phyloP scores from a whole-genome alignment of 1,140 invertebrate genomes.

The Platorchestia sp. region DNA sequence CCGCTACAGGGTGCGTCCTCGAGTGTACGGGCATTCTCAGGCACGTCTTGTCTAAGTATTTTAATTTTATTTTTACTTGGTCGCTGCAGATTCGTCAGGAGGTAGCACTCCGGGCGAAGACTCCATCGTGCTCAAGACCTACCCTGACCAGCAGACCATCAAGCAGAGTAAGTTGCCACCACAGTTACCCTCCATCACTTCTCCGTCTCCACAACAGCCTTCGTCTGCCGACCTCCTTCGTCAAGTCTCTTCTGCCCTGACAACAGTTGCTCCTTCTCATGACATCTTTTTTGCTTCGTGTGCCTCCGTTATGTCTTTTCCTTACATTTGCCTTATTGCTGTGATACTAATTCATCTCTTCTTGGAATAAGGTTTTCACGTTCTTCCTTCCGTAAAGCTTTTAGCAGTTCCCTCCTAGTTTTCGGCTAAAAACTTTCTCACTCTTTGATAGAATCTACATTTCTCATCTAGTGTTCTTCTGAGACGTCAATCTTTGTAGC shows the following conservation, averaged over 20 bases:
- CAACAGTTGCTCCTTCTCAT: neutral
- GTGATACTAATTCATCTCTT: neutral
- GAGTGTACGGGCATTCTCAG: neutral
- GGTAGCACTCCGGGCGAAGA: slow-evolving; percentile 58
- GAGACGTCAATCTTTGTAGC: neutral
- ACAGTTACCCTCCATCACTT: slow-evolving; percentile 8
- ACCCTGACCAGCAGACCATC: slow-evolving; percentile 81
- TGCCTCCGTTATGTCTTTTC: neutral
- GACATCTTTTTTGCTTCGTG: neutral
- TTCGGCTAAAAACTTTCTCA: neutral
- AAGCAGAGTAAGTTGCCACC: slow-evolving; percentile 82
- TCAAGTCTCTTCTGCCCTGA: neutral
- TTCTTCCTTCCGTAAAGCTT: neutral
- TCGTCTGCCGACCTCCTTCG: slow-evolving; percentile 36
- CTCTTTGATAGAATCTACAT: neutral
- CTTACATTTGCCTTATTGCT: neutral
- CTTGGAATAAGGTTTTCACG: neutral
- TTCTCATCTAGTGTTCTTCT: neutral
- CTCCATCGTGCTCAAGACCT: slow-evolving; percentile 79
- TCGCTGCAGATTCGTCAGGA: neutral
- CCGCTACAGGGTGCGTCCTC: neutral
- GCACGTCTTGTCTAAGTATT: neutral
- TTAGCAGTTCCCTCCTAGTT: neutral
- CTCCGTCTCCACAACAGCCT: slow-evolving; percentile 32
- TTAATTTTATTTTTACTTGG: neutral